Evolutionary conservation across 1,140 invertebrate species (phyloP).

Genomic region (Protaetia brevitarsis): DNA sequence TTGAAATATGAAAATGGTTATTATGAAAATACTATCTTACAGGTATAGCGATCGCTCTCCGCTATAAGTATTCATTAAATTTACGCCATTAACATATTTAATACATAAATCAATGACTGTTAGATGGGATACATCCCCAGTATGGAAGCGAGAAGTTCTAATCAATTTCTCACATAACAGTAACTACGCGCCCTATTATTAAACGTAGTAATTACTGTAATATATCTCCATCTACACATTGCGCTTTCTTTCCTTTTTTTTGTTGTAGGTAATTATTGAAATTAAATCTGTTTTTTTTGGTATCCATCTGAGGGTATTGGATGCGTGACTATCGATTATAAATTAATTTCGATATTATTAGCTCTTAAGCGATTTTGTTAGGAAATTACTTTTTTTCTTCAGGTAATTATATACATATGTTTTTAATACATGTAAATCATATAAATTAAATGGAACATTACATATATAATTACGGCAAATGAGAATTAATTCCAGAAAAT

Average conservation of each 20-base stretch:
- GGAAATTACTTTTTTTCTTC: not conserved
- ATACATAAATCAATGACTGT: constrained; percentile 25
- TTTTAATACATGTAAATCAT: no score
- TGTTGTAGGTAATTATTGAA: constrained; percentile 1
- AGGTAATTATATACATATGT: no score
- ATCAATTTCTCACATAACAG: constrained; percentile 31
- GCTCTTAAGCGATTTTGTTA: not conserved
- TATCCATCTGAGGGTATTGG: not conserved
- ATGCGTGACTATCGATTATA: constrained; percentile 6
- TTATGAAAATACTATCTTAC: constrained; percentile 23
- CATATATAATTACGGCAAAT: no score
- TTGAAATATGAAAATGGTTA: constrained; percentile 21
- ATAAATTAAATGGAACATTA: no score
- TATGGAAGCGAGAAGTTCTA: constrained; percentile 30
- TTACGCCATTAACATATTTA: constrained; percentile 24
- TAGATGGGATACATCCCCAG: constrained; percentile 23
- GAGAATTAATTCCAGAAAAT: no score
- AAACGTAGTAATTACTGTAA: constrained; percentile 13
- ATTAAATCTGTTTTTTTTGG: not conserved
- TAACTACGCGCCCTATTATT: constrained; percentile 23
- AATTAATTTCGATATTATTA: constrained; percentile 2
- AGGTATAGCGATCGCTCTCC: not conserved
- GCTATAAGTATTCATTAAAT: constrained; percentile 21
- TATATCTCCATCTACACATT: not conserved
- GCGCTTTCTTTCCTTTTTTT: not conserved